Evolutionary conservation across 2,797 vertebrate species (phyloP), one percentile per base, ranked within the genome.

Genomic region (Tenualosa thibaudeaui): DNA sequence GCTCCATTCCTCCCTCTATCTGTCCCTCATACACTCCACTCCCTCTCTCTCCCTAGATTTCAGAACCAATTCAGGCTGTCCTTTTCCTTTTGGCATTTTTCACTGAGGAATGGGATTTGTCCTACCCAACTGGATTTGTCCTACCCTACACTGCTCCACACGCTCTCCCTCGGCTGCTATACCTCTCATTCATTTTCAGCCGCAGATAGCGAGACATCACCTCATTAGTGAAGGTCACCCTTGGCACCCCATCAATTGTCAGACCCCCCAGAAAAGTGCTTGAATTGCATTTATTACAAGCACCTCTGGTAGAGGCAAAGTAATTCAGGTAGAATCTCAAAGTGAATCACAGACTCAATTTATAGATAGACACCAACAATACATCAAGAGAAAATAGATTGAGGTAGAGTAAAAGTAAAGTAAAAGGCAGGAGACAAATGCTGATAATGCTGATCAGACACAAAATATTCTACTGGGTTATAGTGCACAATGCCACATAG

Each of bases 221-320:
- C 75, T 85, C 75, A 81, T 84, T 82, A 85, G 50, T 65, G 62
- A 81, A 82, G 82, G 75, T 71, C 75, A 83, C 43, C 68, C 62
- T 19, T 85, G 56, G 82, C 56, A 81, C 46, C 13, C 84, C 46
- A 83, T 83, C 84, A 83, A 81, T 78, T 81, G 84, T n/a, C 85
- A 81, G 51, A 26, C 17, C 40, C 40, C 24, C 43, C 10, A 31
- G 26, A 71, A 71, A 56, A 54, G 81, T 82, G 65, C 81, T 43
- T 54, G n/a, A 82, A 83, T 40, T 53, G 60, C 62, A 85, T 81
- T 46, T 85, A 24, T 81, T 50, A 49, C 51, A 54, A 85, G 65
- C 62, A 56, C 10, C 71, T 78, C 81, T 56, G 10, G 15, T n/a
- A 53, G 50, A 82, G 9, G 31, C 31, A 26, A 56, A 71, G 62